Evolutionary conservation across 2,113 vertebrate genomes (phyloP), one percentile per base, ranked within the genome.

Genomic region (Telmatochromis brichardi): DNA sequence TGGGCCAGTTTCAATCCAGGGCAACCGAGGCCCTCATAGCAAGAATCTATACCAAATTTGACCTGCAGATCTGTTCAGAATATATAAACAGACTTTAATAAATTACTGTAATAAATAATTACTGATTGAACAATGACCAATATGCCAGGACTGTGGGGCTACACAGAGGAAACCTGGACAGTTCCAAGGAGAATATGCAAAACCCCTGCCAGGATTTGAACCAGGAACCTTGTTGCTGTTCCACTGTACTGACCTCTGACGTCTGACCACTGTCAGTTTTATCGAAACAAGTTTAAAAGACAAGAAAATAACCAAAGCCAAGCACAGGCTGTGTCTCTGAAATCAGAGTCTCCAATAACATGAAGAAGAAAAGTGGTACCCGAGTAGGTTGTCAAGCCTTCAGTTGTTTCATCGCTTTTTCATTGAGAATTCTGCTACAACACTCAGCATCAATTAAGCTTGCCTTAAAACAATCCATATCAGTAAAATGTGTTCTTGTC

Each of bases 401-500:
- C 84, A 86, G 82, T 91, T 86, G 86, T 92, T 93, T 90, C 85
- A 90, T 87, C 21, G 84, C 85, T 68, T 88, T 91, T 94, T 92
- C 87, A 90, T 90, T 86, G 89, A 90, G 92, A 85, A 92, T 94
- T 93, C 90, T 86, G 84, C 87, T 85, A 85, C 86, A 80, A 79
- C 28, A 42, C 90, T 92, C 87, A 80, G 88, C 90, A 91, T 92
- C 93, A 95, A 96, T 96, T 96, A 95, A 91, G 91, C 76, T 84
- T 54, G 88, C 90, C 85, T 88, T 93, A 84, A 93, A 94, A 91
- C 89, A 89, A 94, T 96, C 95, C 92, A 95, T 96, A 94, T 92
- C 82, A 89, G 89, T 90, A 90, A 93, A 94, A 89, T 86, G 83
- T 90, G 92, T 83, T 95, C 92, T 89, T 92, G 89, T 94, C 35